Base-by-base conservation (phyloP, 92 coral and sea anemone species). In the Virgularia gustaviana region DNA sequence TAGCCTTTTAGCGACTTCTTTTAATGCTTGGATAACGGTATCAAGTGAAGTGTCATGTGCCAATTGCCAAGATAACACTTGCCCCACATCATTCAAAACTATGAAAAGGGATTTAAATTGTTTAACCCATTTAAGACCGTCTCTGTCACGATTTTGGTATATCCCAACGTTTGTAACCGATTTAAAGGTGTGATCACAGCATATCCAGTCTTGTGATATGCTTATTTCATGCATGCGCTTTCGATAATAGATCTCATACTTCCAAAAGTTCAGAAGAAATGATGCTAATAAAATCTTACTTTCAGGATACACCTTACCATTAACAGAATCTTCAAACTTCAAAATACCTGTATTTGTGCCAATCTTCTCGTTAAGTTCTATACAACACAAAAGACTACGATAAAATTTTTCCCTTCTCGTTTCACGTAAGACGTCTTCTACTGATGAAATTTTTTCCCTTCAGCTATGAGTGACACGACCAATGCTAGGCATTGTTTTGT, bases 161-260 rank as follows among this genome's bases (percentile, higher is more conserved):
- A 68, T 57, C 27, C 85, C 89, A 57, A 85, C 63, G 29, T 63
- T 85, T 20, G 57, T 53, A 2, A 81, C 61, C 10, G 66, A 56
- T 51, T 80, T 71, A 39, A 85, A 85, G 29, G 89, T 80, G 41
- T 85, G 85, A 41, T 84, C 85, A 36, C 77, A 79, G 34, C 66
- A 73, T 19, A 84, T 65, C 85, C 89, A 80, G 28, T 66, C 84
- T 34, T 59, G 68, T 25, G 42, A 76, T 11, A 77, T 52, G 45
- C 60, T 49, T 39, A 67, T 31, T 24, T 56, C 16, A 24, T 82
- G 44, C 89, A 85, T 85, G 7, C 85, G 38, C 23, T 60, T 31
- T 35, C 36, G 23, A 18, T 65, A 80, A 24, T 63, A 7, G 19
- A 24, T 43, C 57, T 80, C 82, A 34, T 85, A 27, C 28, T 18